Percentiles rank a stretch among this genome's conserved stretches.
phyloP scores from a whole-genome alignment of 1,140 invertebrate genomes.

The Drosophila lacertosa region DNA sequence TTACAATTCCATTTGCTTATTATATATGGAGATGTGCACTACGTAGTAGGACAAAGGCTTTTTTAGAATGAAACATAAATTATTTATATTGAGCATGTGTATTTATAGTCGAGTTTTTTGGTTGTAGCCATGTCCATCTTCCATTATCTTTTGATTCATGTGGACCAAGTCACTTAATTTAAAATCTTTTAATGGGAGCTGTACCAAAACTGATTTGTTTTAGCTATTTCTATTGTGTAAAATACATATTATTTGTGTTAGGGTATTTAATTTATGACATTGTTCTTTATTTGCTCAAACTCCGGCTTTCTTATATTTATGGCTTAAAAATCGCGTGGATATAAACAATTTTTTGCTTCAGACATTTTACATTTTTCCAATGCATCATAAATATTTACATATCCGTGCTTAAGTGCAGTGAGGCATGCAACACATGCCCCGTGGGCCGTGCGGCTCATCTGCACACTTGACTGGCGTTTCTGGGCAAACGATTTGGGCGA shows the following conservation, averaged over 20 bases:
- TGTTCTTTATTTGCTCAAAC: not conserved
- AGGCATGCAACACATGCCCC: constrained; percentile 17
- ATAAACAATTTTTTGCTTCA: not conserved
- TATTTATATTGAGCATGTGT: no score
- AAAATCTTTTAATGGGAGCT: no score
- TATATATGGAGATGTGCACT: not conserved
- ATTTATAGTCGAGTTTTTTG: no score
- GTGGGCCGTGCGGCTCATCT: not conserved
- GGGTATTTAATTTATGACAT: not conserved
- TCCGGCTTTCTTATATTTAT: not conserved
- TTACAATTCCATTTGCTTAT: constrained; percentile 9
- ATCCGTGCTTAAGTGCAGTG: constrained; percentile 18
- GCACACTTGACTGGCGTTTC: constrained; percentile 27
- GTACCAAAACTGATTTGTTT: no score
- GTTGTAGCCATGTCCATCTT: no score
- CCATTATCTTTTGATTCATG: no score
- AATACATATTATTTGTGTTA: not conserved
- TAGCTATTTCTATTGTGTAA: no score
- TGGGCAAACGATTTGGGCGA: constrained; percentile 15
- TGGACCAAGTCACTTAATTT: no score
- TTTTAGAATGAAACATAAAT: no score
- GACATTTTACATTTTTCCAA: constrained; percentile 9
- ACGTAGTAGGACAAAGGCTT: no score
- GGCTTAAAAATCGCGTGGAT: no score
- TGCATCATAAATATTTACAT: constrained; percentile 31